These are phyloP conservation scores for Charaxes varanes DNA, from an alignment of 1,140 invertebrate species.

Conservation along the genomic window DNA sequence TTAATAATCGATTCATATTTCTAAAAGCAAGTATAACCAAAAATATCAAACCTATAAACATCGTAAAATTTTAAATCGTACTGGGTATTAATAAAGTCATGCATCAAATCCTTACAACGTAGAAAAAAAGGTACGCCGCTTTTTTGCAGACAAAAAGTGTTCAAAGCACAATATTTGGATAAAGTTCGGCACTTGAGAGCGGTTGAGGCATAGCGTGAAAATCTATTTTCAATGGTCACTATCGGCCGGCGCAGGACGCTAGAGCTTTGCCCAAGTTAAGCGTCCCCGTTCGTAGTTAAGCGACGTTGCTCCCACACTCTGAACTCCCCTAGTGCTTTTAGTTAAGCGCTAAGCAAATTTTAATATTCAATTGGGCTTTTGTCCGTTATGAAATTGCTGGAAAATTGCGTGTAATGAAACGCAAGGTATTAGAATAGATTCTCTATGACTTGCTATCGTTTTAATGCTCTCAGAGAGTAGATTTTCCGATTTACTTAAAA, in stretches of 20 bases:
- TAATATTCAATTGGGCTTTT: constrained; percentile 68
- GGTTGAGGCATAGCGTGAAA: constrained; percentile 59
- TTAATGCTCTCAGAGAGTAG: no score
- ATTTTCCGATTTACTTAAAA: no score
- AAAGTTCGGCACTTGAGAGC: constrained; percentile 52
- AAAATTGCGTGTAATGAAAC: constrained; percentile 32
- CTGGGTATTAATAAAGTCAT: no score
- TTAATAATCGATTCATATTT: no score
- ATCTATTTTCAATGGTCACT: constrained; percentile 70
- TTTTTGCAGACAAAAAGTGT: constrained; percentile 4
- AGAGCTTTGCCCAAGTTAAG: constrained; percentile 61
- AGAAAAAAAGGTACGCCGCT: not conserved
- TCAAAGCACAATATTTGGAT: constrained; percentile 44
- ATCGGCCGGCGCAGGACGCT: constrained; percentile 55
- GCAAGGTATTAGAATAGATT: constrained; percentile 24
- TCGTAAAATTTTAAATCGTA: no score
- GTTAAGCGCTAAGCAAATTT: constrained; percentile 64
- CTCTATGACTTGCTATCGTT: constrained; percentile 15
- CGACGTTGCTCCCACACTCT: constrained; percentile 37
- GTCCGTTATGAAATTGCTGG: constrained; percentile 35
- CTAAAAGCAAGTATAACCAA: no score
- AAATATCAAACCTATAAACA: no score
- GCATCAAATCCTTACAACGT: no score
- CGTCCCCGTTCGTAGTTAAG: constrained; percentile 24
- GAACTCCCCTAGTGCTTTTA: constrained; percentile 48